Base-by-base conservation (phyloP, 2,113 vertebrate species). In the Osmerus eperlanus region DNA sequence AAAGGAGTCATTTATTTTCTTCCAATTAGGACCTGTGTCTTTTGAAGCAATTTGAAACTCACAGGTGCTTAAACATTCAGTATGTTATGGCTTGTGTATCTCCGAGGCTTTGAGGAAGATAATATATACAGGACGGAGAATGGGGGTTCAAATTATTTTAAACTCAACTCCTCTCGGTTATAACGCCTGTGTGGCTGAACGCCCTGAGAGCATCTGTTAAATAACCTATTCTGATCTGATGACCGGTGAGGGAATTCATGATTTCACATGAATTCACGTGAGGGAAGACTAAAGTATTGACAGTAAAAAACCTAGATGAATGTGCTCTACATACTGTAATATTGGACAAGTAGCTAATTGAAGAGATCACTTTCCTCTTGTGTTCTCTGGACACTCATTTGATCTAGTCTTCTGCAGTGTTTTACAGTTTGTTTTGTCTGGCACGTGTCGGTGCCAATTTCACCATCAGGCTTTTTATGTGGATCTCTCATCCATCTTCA, bases 401-500 rank as follows among this genome's bases (percentile, higher is more conserved):
- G 29, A 21, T 41, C 36, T 32, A 32, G 55, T 63, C 58, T 21
- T 23, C 68, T 15, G 8, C 11, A 25, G 53, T 58, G 9, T 28
- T 52, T 70, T 41, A 56, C 14, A 75, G 52, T 58, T 56, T 29
- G 23, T 23, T 29, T 47, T 36, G 56, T 55, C n/a, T 52, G 14
- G 51, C 67, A 41, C 32, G n/a, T 54, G 36, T 3, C 12, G 4
- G 11, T 28, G 73, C 66, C 59, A 68, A 53, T 55, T 9, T 23
- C 36, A 6, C 47, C 56, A 74, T 62, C 51, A n/a, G 59, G 47
- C 19, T 52, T n/a, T 68, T 62, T 74, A 54, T 36, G 52, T 41
- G 56, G 19, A 52, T 3, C 25, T 67, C 3, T 47, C 64, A 51
- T 67, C 25, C 47, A 19, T 60, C 65, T 66, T 63, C 25, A 12